Evolutionary conservation across 2,888 invertebrate genomes (phyloP).

Genomic region (Hirtodrosophila cameraria): DNA sequence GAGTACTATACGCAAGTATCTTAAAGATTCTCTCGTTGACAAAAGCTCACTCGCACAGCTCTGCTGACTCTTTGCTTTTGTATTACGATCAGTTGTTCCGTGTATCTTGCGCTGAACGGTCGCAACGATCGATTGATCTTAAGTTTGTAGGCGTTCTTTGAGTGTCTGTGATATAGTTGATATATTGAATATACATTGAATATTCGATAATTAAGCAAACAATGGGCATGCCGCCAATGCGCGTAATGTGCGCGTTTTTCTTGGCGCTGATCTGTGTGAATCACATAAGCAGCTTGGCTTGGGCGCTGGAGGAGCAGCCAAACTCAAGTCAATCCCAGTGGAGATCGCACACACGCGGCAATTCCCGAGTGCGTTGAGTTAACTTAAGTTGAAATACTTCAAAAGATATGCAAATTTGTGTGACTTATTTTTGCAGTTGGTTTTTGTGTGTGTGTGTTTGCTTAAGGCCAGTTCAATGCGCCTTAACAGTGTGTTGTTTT

Average conservation of each 20-base stretch:
- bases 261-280: conserved; percentile 17
- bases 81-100: conserved; percentile 24
- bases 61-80: not conserved
- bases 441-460: not conserved
- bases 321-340: not conserved
- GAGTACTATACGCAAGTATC: too few species aligned
- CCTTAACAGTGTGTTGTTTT: not conserved
- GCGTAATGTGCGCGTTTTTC: conserved; percentile 12
- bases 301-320: not conserved
- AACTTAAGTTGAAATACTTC: not conserved
- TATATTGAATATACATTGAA: not conserved
- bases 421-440: not conserved
- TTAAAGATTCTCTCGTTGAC: not conserved
- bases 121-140: conserved; percentile 9
- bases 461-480: not conserved
- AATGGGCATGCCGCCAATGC: conserved; percentile 17
- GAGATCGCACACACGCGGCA: conserved; percentile 28
- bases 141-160: not conserved
- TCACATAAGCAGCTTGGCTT: not conserved
- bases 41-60: conserved; percentile 1
- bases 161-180: not conserved
- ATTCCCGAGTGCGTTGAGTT: conserved; percentile 59
- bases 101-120: conserved; percentile 28
- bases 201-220: not conserved
- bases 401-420: not conserved